Conservation (phyloP, 2,113 vertebrate genomes). For the Chaetops frenatus region DNA sequence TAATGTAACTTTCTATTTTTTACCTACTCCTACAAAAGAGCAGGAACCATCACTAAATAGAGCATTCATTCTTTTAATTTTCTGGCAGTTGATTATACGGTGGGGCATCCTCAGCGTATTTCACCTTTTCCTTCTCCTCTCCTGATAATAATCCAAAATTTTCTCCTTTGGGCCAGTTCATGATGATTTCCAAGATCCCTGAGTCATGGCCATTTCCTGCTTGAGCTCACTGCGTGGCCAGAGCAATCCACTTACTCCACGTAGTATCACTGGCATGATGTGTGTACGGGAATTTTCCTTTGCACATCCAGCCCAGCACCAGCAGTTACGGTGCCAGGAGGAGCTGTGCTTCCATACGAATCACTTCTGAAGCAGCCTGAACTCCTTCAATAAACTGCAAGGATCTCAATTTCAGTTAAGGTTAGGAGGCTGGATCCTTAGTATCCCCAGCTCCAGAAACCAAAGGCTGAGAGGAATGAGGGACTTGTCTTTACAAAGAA, state of each 20-base stretch:
- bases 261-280: neutral
- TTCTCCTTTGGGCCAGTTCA: neutral
- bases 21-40: neutral
- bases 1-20: neutral
- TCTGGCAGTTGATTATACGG: neutral
- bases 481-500: no score
- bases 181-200: neutral
- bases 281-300: neutral
- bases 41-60: neutral
- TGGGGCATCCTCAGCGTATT: neutral
- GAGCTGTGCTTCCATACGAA: neutral
- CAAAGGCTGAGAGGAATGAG: neutral
- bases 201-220: fast-evolving
- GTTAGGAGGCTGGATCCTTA: fast-evolving
- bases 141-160: neutral
- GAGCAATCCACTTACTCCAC: neutral
- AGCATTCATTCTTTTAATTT: neutral
- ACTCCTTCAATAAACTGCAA: neutral
- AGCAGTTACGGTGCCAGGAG: neutral
- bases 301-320: no score
- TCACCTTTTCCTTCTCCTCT: neutral
- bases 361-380: neutral
- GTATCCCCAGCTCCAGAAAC: neutral
- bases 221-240: neutral
- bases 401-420: neutral